These are phyloP conservation scores for Cephus runcator DNA, from an alignment of 2,888 invertebrate genomes.

Conservation along the genomic window DNA sequence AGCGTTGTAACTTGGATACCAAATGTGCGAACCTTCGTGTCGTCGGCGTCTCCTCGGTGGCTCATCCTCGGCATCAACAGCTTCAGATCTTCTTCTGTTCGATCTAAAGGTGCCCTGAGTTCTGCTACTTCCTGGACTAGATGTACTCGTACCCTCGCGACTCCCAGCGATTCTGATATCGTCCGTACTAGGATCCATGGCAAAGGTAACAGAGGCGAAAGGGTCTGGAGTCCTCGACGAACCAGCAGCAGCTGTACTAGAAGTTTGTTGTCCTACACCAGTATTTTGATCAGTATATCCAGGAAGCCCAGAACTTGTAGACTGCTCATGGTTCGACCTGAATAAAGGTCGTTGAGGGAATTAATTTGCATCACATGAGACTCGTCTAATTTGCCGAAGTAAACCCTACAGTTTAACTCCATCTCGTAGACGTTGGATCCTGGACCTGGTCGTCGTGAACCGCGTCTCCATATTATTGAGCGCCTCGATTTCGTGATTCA, in stretches of 20 bases:
- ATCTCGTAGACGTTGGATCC: conserved; percentile 32
- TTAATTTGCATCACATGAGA: background rate
- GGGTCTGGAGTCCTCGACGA: background rate
- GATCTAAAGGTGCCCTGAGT: conserved; percentile 14
- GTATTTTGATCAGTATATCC: background rate
- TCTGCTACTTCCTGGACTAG: conserved; percentile 12
- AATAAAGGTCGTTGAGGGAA: background rate
- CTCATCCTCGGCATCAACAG: conserved; percentile 26
- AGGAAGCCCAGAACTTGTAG: conserved; percentile 1
- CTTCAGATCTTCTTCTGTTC: conserved; percentile 26
- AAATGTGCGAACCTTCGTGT: conserved; percentile 19
- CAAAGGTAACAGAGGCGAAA: background rate
- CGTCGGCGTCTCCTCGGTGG: conserved; percentile 32
- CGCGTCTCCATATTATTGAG: conserved; percentile 37
- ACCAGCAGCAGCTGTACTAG: background rate
- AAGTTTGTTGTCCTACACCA: background rate
- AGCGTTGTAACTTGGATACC: conserved; percentile 20
- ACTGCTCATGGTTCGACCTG: conserved; percentile 14
- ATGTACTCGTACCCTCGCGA: conserved; percentile 1
- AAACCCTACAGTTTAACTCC: conserved; percentile 27
- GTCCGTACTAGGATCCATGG: background rate
- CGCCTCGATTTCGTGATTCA: conserved; percentile 36
- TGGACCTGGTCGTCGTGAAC: conserved; percentile 33
- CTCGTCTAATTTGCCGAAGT: conserved; percentile 21
- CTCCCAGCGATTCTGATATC: background rate